Conservation (phyloP, 1,140 invertebrate species). For the Aphidius gifuensis region DNA sequence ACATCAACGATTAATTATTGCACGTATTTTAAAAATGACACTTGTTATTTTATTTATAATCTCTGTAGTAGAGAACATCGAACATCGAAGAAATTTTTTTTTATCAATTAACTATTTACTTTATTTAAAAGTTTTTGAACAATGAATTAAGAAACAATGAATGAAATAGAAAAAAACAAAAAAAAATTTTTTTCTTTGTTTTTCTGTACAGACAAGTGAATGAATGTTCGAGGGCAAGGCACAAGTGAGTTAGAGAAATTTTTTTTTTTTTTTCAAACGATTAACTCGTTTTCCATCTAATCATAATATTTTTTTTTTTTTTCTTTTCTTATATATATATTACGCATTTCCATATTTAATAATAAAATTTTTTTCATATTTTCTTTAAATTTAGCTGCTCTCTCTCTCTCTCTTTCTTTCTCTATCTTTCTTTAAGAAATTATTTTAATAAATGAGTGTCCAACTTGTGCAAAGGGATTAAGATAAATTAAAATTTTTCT, state of each 20-base stretch:
- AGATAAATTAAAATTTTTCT: conserved; percentile 26
- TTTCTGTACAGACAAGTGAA: conserved; percentile 29
- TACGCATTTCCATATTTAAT: not conserved
- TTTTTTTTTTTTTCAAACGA: conserved; percentile 19
- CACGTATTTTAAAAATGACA: conserved; percentile 13
- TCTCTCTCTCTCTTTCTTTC: not conserved
- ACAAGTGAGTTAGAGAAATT: conserved; percentile 41
- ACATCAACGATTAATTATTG: too few species aligned
- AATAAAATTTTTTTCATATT: conserved; percentile 3
- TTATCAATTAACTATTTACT: not conserved
- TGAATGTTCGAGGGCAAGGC: conserved; percentile 42
- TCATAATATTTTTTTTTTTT: conserved; percentile 15
- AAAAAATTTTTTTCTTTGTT: conserved; percentile 7
- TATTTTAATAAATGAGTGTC: not conserved
- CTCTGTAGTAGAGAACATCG: conserved; percentile 39
- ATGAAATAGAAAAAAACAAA: conserved; percentile 18
- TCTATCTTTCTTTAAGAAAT: not conserved
- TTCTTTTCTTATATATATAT: conserved; percentile 6
- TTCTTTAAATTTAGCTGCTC: not conserved
- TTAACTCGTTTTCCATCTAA: conserved; percentile 4
- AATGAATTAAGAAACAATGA: conserved; percentile 25
- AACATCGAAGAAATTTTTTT: conserved; percentile 39
- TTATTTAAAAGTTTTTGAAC: conserved; percentile 5
- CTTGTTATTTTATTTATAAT: conserved; percentile 5
- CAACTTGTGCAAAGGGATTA: not conserved